Percentiles rank a stretch among this genome's conserved stretches.
Evolutionary conservation across 2,888 invertebrate genomes (phyloP).

Genomic region (Amiota minor): DNA sequence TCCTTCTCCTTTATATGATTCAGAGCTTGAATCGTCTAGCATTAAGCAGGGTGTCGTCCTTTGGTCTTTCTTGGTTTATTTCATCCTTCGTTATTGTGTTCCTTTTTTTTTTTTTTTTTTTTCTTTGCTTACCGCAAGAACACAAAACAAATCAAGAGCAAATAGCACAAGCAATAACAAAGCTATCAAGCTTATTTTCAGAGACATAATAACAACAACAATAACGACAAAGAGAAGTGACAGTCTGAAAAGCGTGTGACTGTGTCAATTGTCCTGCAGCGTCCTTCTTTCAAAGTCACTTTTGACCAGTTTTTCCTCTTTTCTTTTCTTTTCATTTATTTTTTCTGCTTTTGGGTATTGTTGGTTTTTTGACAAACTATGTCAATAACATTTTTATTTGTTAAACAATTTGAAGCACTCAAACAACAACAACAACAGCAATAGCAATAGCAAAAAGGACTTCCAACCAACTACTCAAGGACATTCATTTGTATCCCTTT

Average conservation of each 20-base stretch:
- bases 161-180: conserved; percentile 58
- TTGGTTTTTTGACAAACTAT: conserved; percentile 63
- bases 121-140: conserved; percentile 4
- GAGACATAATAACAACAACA: conserved; percentile 43
- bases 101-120: no score
- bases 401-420: conserved; percentile 59
- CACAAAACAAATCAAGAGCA: conserved; percentile 60
- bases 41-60: no score
- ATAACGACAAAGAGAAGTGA: conserved; percentile 2
- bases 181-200: conserved; percentile 62
- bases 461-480: background rate
- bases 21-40: no score
- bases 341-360: background rate
- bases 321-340: conserved; percentile 16
- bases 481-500: conserved; percentile 32
- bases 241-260: conserved; percentile 19
- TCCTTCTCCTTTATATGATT: background rate
- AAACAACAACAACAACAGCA: conserved; percentile 6
- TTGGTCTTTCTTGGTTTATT: no score
- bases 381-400: conserved; percentile 69
- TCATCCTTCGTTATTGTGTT: no score
- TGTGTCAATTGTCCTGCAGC: conserved; percentile 4
- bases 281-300: background rate
- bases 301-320: background rate
- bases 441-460: background rate